Percentiles rank a stretch among this genome's conserved stretches.
Evolutionary conservation across 2,113 vertebrate genomes (phyloP).

Genomic region (Calidris pygmaea): DNA sequence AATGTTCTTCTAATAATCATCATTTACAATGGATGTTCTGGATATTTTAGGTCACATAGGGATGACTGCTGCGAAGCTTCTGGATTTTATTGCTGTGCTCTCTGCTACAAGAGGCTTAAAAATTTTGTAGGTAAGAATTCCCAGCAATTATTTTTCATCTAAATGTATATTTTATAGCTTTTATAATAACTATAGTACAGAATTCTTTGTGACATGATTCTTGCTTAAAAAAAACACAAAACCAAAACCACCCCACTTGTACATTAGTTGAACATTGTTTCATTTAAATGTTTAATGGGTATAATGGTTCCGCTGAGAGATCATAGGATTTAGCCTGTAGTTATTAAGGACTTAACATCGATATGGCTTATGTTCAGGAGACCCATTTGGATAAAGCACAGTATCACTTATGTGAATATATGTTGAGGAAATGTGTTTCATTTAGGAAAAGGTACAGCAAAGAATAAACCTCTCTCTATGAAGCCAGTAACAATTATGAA

Average conservation of each 20-base stretch:
- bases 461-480: slow-evolving; percentile 12
- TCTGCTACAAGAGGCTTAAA: background rate
- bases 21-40: background rate
- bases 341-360: slow-evolving; percentile 46
- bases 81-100: background rate
- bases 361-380: slow-evolving; percentile 42
- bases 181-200: background rate
- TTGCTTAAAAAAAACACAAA: background rate
- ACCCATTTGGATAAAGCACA: slow-evolving; percentile 44
- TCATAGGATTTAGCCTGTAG: slow-evolving; percentile 3
- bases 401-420: background rate
- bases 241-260: background rate
- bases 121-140: background rate
- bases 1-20: background rate
- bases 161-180: slow-evolving; percentile 28
- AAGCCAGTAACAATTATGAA: background rate
- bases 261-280: slow-evolving; percentile 41
- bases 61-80: background rate
- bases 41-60: background rate
- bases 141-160: slow-evolving; percentile 8
- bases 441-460: slow-evolving; percentile 23
- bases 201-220: background rate
- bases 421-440: slow-evolving; percentile 9
- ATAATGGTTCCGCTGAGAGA: slow-evolving; percentile 54
- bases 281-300: slow-evolving; percentile 63